Base-by-base conservation (phyloP, 2,888 invertebrate species). In the Endotricha flammealis region DNA sequence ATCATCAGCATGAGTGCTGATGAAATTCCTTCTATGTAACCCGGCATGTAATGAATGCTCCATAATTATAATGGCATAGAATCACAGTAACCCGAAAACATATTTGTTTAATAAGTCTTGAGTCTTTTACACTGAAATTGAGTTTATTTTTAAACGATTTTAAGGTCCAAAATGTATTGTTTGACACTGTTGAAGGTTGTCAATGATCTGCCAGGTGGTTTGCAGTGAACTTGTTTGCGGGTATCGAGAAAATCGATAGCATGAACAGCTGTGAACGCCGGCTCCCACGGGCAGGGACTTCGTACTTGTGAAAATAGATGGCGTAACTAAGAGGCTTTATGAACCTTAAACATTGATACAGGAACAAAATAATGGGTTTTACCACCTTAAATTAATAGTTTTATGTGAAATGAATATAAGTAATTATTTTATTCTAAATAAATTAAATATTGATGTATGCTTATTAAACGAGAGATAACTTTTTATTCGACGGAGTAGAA, bases 171-270 rank as follows among this genome's bases (percentile, higher is more conserved):
- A n/a, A n/a, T n/a, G n/a, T n/a, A 12, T 4, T 7, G 6, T 4
- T 29, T 45, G 28, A 39, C 38, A 38, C 29, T 53, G 42, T 40
- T 43, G 36, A 35, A 44, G 40, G 40, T 41, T 41, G 49, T 48
- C 27, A 42, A 38, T 57, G 50, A 51, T 50, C 53, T 60, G 57
- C 43, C 56, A 64, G 56, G 44, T 57, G 54, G 53, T 57, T 66
- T 72, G 73, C 69, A 67, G 76, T 68, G 66, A 72, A 77, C 63
- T 70, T 67, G 58, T 44, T 64, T 63, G 69, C 63, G 63, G 66
- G 60, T 64, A 54, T 39, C 42, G 39, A 32, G 54, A 64, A 73
- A 79, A 83, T 83, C 83, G 61, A 83, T 83, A 71, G 27, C 32
- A n/a, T 50, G 20, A 78, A 74, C 81, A 80, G 81, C 80, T 80